Percentiles rank a stretch among this genome's conserved stretches.
These are phyloP conservation scores for Corynorhinus townsendii DNA, from an alignment of 2,113 vertebrate species.

Conservation along the genomic window DNA sequence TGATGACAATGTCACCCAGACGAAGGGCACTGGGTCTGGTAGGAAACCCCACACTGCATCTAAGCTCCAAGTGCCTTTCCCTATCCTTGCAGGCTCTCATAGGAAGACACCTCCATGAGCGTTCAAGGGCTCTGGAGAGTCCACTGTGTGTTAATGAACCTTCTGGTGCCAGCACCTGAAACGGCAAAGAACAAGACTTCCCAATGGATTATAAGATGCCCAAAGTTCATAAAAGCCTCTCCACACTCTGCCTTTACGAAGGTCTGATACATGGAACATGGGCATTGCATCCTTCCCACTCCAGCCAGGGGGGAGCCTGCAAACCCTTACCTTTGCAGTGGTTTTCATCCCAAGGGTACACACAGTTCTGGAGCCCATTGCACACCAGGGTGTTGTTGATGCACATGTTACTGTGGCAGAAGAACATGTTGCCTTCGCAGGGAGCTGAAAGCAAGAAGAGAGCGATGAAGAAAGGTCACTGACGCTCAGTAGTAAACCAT, in stretches of 20 bases:
- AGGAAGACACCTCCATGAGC: neutral
- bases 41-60: too few relatives aligned
- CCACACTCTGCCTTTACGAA: neutral
- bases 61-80: neutral
- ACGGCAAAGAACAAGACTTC: neutral
- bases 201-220: neutral
- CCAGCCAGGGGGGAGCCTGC: too few relatives aligned
- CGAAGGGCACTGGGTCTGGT: fast-evolving
- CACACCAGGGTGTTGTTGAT: conserved; percentile 98
- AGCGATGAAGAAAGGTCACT: too few relatives aligned
- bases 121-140: too few relatives aligned
- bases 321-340: conserved; percentile 94
- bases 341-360: conserved; percentile 99
- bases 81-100: neutral
- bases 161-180: neutral
- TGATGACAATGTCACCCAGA: neutral
- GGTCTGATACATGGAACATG: too few relatives aligned
- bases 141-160: too few relatives aligned
- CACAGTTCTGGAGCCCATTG: conserved; percentile 98
- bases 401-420: conserved; percentile 99
- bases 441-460: conserved; percentile 85
- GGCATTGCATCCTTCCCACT: too few relatives aligned
- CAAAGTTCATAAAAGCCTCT: fast-evolving
- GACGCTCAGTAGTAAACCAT: too few relatives aligned
- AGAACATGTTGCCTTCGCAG: conserved; percentile 95